Base-by-base conservation (phyloP, 2,888 invertebrate genomes). In the Clunio marinus region DNA sequence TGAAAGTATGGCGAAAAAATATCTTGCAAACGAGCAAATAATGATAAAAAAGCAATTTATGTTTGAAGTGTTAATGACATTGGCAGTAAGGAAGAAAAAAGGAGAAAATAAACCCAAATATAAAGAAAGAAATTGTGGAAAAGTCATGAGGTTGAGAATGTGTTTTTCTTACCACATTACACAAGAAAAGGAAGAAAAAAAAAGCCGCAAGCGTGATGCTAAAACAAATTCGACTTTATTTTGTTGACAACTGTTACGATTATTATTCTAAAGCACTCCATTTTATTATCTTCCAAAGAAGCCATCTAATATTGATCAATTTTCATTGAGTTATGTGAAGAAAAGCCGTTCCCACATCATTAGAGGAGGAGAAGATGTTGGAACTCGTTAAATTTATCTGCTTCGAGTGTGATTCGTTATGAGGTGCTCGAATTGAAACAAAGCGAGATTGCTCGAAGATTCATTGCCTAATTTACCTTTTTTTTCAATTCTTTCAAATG, bases 381-480 rank as follows among this genome's bases (percentile, higher is more conserved):
- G 35, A 28, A 28, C 32, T 62, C 62, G 45, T 62, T 62, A 62
- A 62, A 62, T 62, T 45, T 37, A 25, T 62, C 41, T 62, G 62
- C 62, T 62, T 62, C 41, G 32, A 41, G 62, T 62, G 28, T n/a
- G 32, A 32, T 59, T n/a, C 35, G 15, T 45, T 45, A 45, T 45
- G 5, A 32, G 45, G 17, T 45, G 13, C 45, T 45, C 15, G 45
- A 15, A 32, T 32, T 32, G 45, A 5, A 13, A 45, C 3, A 15
- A 7, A 15, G 15, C 7, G 25, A 10, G 25, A 20, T 15, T 55
- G 13, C 17, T 45, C n/a, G 46, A 13, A 55, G 20, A 22, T 59
- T 59, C 59, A 62, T 62, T 62, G 62, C 62, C 62, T 62, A 62
- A 62, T 62, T 62, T 62, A 62, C 62, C 62, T 58, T 62, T 59